Evolutionary conservation across 2,888 invertebrate genomes (phyloP).

Genomic region (Noctua fimbriata): DNA sequence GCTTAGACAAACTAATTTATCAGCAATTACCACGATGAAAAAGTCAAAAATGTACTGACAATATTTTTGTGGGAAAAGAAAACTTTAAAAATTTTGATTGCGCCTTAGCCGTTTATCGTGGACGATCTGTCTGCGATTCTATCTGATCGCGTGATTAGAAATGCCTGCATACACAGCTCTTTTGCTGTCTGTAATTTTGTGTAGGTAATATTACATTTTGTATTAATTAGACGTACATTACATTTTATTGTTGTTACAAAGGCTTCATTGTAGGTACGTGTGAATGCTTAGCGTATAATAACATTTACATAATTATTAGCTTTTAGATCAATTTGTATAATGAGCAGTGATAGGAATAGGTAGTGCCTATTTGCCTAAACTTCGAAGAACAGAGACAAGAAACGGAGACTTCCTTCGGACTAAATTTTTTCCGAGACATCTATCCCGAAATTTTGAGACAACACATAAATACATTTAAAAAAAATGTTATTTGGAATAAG

Average conservation of each 20-base stretch:
- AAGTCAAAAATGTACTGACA: not conserved
- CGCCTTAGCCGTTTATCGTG: not conserved
- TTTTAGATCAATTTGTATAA: not conserved
- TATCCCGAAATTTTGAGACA: too few relatives aligned
- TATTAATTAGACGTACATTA: constrained; percentile 2
- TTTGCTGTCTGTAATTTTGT: constrained; percentile 11
- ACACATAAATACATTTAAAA: too few relatives aligned
- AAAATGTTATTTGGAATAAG: too few relatives aligned
- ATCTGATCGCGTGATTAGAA: not conserved
- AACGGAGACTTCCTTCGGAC: too few relatives aligned
- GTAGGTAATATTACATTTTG: constrained; percentile 17
- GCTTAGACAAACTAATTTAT: not conserved
- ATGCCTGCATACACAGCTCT: not conserved
- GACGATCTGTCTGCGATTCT: not conserved
- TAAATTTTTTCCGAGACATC: too few relatives aligned
- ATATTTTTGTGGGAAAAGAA: not conserved
- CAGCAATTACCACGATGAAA: not conserved
- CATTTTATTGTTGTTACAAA: not conserved
- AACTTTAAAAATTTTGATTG: not conserved
- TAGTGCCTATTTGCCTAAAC: too few relatives aligned
- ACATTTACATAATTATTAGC: not conserved
- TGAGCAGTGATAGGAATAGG: too few relatives aligned
- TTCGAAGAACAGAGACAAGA: too few relatives aligned
- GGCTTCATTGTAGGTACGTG: constrained; percentile 3
- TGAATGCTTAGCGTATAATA: not conserved